Percentiles rank a stretch among this genome's conserved stretches.
phyloP scores from a whole-genome alignment of 2,113 vertebrate genomes.

The Neolamprologus fasciatus region DNA sequence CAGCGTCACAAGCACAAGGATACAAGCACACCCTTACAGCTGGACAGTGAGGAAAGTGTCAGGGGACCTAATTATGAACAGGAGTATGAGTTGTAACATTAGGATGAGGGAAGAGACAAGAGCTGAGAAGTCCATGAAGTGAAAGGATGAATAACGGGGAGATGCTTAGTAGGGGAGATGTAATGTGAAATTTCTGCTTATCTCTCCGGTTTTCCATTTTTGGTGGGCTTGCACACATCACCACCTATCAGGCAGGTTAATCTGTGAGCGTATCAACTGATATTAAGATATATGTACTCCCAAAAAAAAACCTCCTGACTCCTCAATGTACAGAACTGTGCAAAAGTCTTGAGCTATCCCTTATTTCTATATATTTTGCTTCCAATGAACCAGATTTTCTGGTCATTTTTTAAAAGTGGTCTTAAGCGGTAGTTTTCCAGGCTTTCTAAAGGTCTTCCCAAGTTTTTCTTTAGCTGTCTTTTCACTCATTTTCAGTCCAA shows the following conservation, averaged over 20 bases:
- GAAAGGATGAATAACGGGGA: slow-evolving; percentile 1
- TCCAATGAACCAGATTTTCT: not conserved
- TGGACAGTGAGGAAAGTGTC: slow-evolving; percentile 35
- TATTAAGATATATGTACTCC: not conserved
- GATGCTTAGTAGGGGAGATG: not conserved
- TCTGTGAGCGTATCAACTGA: not conserved
- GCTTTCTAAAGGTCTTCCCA: not conserved
- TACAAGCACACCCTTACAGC: slow-evolving; percentile 10
- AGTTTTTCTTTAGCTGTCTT: not conserved
- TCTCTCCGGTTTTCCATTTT: not conserved
- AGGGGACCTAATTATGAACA: slow-evolving; percentile 54
- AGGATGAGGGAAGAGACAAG: slow-evolving; percentile 3
- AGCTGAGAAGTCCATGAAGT: not conserved
- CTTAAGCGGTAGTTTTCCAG: not conserved
- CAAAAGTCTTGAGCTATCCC: not conserved
- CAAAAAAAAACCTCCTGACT: not conserved
- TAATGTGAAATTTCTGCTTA: not conserved
- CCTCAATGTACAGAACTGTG: not conserved
- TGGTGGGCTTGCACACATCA: not conserved
- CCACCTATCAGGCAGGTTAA: not conserved
- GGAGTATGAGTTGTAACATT: slow-evolving; percentile 3
- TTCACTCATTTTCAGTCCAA: not conserved
- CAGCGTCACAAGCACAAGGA: slow-evolving; percentile 12
- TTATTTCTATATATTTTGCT: not conserved
- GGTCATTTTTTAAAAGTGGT: not conserved